Evolutionary conservation across 2,113 vertebrate genomes (phyloP).

Genomic region (Anas platyrhynchos): DNA sequence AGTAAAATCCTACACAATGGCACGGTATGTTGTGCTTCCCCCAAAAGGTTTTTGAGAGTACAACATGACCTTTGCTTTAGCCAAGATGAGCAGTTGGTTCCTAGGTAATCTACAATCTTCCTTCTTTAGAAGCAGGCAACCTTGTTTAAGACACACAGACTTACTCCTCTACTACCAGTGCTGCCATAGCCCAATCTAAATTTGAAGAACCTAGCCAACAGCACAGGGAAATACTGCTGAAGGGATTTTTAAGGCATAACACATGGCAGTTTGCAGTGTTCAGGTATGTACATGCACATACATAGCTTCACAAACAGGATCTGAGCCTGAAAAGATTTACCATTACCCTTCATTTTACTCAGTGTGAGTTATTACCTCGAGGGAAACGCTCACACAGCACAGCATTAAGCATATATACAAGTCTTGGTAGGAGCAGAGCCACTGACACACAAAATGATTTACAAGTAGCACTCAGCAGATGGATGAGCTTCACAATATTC

Average conservation of each 20-base stretch:
- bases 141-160: neutral
- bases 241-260: neutral
- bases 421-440: neutral
- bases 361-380: neutral
- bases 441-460: neutral
- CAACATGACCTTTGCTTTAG: neutral
- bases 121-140: neutral
- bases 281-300: neutral
- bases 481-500: neutral
- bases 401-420: neutral
- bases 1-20: neutral
- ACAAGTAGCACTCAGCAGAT: neutral
- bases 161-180: neutral
- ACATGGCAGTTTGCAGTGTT: neutral
- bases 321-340: neutral
- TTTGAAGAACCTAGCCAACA: neutral
- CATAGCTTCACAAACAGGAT: neutral
- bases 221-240: neutral
- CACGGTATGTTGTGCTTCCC: neutral
- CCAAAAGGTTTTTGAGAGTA: neutral
- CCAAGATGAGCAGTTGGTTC: neutral
- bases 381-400: neutral
- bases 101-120: neutral
- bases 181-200: neutral
- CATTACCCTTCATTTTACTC: neutral